Base-by-base conservation (phyloP, 2,797 vertebrate genomes). In the Poeciliopsis gracilis region DNA sequence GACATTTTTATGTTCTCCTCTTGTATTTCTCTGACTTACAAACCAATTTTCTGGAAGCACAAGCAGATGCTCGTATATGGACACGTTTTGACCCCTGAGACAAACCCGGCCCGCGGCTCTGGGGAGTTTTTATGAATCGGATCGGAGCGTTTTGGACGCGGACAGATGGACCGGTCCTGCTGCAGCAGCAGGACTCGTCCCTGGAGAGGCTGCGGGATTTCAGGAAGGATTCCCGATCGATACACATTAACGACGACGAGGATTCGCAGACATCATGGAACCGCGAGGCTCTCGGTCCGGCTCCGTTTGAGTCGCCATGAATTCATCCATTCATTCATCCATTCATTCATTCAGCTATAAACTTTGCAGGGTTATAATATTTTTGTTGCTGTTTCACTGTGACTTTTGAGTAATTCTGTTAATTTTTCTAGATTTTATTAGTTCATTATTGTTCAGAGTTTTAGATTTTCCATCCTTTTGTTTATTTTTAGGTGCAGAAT, bases 171-270 rank as follows among this genome's bases (percentile, higher is more conserved):
- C 82, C 75, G 76, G 77, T 84, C 84, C 74, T 67, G 77, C 77
- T 72, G 67, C 79, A 85, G 76, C 88, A 90, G 86, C 85, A 88
- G 90, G 85, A 87, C 41, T 77, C 70, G 38, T 88, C 87, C 88
- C 88, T 70, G n/a, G 88, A 83, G 89, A 70, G 86, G 84, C 75
- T 67, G 46, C 61, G 57, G 87, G 85, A 87, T 85, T 83, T 87
- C 81, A 85, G 73, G 87, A 90, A 90, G 81, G 75, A 82, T 72
- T 71, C 47, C 4, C 72, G 91, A 95, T 95, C 93, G 89, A 95
- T 94, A 94, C 84, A 75, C 94, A 95, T 95, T 95, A 94, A 89
- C 86, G 76, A 84, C 15, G 18, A 87, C 87, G 85, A 80, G 80
- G 88, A 91, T 92, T 89, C 82, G 88, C 61, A 86, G 87, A 88